phyloP scores from a whole-genome alignment of 2,888 invertebrate species.

The Acheta domesticus region DNA sequence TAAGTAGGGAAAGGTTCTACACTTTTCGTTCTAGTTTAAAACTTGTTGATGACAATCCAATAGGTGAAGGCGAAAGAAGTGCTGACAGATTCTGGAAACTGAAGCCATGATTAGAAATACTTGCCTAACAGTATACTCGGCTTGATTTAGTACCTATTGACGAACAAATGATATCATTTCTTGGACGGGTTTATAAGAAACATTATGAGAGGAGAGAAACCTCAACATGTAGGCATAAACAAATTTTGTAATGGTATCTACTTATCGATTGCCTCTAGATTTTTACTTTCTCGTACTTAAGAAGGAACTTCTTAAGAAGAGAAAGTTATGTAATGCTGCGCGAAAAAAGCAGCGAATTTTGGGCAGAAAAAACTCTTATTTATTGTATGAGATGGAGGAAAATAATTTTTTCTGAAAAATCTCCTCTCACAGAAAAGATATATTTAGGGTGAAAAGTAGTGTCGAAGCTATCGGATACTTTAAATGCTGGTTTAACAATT shows the following conservation, averaged over 20 bases:
- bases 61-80: slow-evolving; percentile 20
- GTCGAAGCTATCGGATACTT: slow-evolving; percentile 27
- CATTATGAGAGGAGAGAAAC: slow-evolving; percentile 27
- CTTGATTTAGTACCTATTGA: slow-evolving; percentile 24
- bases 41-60: slow-evolving; percentile 29
- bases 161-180: slow-evolving; percentile 32
- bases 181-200: slow-evolving; percentile 23
- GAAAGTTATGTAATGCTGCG: too few relatives aligned
- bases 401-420: slow-evolving; percentile 23
- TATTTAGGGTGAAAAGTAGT: slow-evolving; percentile 28
- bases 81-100: slow-evolving; percentile 26
- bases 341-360: too few relatives aligned
- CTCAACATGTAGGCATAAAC: slow-evolving; percentile 28
- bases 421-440: slow-evolving; percentile 24
- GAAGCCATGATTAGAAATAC: slow-evolving; percentile 24
- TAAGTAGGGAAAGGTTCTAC: slow-evolving; percentile 25
- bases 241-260: slow-evolving; percentile 28
- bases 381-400: slow-evolving; percentile 29
- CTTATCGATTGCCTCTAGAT: slow-evolving; percentile 28
- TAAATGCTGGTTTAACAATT: slow-evolving; percentile 24
- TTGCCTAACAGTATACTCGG: slow-evolving; percentile 24
- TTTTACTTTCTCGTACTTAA: too few relatives aligned
- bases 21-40: slow-evolving; percentile 21
- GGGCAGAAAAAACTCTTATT: too few relatives aligned
- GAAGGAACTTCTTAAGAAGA: too few relatives aligned